phyloP scores from a whole-genome alignment of 2,113 vertebrate genomes.

The Nycticryphes semicollaris region DNA sequence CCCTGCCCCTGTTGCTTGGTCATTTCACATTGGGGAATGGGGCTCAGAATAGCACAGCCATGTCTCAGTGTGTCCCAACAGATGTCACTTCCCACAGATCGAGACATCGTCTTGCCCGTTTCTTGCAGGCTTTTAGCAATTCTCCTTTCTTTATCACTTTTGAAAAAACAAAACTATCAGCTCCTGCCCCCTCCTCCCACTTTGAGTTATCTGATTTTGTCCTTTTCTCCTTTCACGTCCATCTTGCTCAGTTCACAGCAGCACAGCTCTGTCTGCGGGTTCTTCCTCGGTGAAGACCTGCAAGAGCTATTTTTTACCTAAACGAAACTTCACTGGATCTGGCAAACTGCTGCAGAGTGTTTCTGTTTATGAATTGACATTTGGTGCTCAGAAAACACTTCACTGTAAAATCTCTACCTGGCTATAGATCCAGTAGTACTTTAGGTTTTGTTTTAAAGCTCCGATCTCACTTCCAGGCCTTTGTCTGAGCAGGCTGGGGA shows the following conservation, averaged over 20 bases:
- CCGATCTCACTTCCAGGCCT: background rate
- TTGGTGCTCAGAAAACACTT: background rate
- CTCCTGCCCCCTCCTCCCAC: too few species aligned
- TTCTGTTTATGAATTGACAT: background rate
- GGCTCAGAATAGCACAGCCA: background rate
- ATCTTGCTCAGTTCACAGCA: background rate
- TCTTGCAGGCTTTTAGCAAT: background rate
- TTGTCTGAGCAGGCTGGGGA: background rate
- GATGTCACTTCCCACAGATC: background rate
- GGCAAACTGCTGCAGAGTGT: background rate
- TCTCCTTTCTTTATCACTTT: background rate
- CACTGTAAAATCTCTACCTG: background rate
- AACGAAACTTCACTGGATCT: background rate
- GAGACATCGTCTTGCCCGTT: fast-evolving
- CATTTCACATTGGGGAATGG: fast-evolving
- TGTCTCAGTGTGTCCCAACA: fast-evolving
- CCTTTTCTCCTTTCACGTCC: background rate
- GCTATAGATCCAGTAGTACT: background rate
- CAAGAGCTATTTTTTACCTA: background rate
- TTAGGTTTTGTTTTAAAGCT: background rate
- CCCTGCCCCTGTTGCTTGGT: background rate
- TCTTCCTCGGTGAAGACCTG: background rate
- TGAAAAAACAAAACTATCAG: background rate
- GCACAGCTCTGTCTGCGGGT: background rate
- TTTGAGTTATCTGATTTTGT: background rate